These are phyloP conservation scores for Aphelinus atriplicis DNA, from an alignment of 1,140 invertebrate species.

Conservation along the genomic window DNA sequence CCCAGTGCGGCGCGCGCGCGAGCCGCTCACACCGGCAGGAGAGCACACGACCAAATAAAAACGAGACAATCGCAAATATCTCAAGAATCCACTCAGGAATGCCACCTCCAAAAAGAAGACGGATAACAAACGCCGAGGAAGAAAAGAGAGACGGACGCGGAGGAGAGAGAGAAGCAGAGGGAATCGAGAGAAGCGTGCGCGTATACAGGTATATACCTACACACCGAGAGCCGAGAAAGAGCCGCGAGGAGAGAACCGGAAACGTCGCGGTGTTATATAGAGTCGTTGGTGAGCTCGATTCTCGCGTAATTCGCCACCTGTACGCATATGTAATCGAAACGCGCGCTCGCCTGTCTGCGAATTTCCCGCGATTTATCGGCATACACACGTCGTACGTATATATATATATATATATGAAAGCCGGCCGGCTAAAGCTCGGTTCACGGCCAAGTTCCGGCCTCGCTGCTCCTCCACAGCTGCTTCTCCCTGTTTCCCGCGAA, in stretches of 20 bases:
- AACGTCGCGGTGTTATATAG: background rate
- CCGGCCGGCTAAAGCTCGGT: no score
- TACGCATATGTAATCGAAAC: no score
- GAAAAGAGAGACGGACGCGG: background rate
- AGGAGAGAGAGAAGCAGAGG: conserved; percentile 3
- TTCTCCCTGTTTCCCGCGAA: no score
- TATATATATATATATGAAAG: no score
- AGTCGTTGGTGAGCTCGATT: no score
- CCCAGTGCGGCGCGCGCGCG: background rate
- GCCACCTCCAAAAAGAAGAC: conserved; percentile 32
- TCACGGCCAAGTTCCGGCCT: no score
- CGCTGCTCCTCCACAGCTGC: no score
- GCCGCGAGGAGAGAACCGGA: background rate
- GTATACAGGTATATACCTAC: background rate
- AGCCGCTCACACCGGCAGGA: background rate
- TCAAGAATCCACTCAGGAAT: conserved; percentile 31
- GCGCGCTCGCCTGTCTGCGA: no score
- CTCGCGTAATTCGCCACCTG: no score
- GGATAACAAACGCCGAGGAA: conserved; percentile 2
- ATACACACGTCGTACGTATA: no score
- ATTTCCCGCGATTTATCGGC: no score
- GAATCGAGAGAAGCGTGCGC: conserved; percentile 2
- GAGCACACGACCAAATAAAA: conserved; percentile 32
- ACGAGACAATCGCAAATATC: conserved; percentile 38
- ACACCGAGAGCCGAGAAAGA: no score